Conservation (phyloP, 2,113 vertebrate species). For the Solea solea region DNA sequence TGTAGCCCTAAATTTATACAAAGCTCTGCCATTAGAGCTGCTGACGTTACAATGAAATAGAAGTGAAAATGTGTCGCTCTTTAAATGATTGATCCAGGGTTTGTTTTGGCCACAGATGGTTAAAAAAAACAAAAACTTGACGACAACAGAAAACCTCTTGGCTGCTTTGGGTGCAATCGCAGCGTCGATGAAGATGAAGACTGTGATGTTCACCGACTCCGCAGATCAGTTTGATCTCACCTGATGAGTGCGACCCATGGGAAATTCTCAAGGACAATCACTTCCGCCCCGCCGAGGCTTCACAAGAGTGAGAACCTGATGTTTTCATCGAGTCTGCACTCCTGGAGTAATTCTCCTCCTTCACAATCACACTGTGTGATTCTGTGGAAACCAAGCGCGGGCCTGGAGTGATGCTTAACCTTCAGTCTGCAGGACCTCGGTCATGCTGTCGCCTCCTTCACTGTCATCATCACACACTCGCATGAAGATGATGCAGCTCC, state of each 20-base stretch:
- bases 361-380: constrained; percentile 25
- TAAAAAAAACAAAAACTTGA: neutral
- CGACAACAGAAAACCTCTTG: constrained; percentile 1
- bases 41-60: too few relatives aligned
- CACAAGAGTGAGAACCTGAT: constrained; percentile 10
- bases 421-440: constrained; percentile 45
- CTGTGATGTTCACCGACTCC: constrained; percentile 4
- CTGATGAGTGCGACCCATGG: constrained; percentile 18
- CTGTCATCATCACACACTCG: constrained; percentile 13
- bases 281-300: constrained; percentile 20
- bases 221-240: constrained; percentile 4
- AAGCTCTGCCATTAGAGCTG: too few relatives aligned
- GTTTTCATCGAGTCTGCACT: constrained; percentile 28
- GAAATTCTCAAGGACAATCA: constrained; percentile 54
- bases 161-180: constrained; percentile 17
- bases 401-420: constrained; percentile 37
- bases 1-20: too few relatives aligned
- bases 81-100: neutral
- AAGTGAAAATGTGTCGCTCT: too few relatives aligned
- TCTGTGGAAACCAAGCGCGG: constrained; percentile 2
- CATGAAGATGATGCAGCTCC: constrained; percentile 26
- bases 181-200: neutral
- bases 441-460: constrained; percentile 38
- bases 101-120: neutral
- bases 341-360: constrained; percentile 8